Base-by-base conservation (phyloP, 1,140 invertebrate genomes). In the Camponotus pennsylvanicus region DNA sequence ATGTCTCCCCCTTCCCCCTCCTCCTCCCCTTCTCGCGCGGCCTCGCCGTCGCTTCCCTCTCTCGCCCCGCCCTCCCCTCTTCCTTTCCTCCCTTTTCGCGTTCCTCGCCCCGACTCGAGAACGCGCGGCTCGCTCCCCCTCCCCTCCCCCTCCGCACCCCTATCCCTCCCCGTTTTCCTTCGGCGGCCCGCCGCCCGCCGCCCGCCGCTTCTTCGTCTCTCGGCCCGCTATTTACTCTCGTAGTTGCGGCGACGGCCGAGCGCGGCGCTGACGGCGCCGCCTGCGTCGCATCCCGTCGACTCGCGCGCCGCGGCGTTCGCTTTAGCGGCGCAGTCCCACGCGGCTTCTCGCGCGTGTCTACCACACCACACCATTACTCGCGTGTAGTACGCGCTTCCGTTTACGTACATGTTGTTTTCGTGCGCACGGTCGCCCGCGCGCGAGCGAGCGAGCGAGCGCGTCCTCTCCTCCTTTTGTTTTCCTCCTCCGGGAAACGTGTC, bases 201-300 rank as follows among this genome's bases (percentile, higher is more conserved):
- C 21, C 27, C 27, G 27, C 1, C 27, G 27, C 27, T 27, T 27
- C 27, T 0, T 27, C 27, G 27, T 27, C 27, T 27, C 27, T 80
- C 52, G 59, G 55, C 77, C 86, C 88, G 90, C 85, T 91, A 91
- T 91, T 91, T 91, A 91, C 90, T 89, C 90, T 88, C 78, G 88
- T 77, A 90, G 90, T 90, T 86, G 64, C 78, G 86, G 82, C 89
- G 86, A 91, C 76, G 78, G 88, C 40, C 89, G 70, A 34, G 4
- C 49, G 86, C 37, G 91, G 87, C 91, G 89, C 78, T 73, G 64
- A 18, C 32, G 59, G 45, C 49, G 69, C 40, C 1, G 78, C 63
- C 87, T 76, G 85, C 85, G 80, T 89, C 85, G 86, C 85, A 87
- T 92, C 70, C 82, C 55, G 52, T 90, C 77, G 77, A 85, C 83